Evolutionary conservation across 2,113 vertebrate species (phyloP).

Genomic region (Mobula birostris): DNA sequence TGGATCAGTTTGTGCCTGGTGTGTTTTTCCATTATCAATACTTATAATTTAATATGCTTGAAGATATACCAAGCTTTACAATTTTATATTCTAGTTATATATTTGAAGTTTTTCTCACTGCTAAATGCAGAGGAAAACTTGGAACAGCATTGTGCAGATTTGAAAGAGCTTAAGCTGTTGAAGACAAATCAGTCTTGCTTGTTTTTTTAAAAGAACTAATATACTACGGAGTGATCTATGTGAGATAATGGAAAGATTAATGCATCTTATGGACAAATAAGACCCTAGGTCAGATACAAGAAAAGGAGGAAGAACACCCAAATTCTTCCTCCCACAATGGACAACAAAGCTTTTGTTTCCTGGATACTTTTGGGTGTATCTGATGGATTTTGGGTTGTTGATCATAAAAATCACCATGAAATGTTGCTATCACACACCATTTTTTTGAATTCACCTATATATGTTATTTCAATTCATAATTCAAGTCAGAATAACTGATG

Average conservation of each 20-base stretch:
- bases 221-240: background rate
- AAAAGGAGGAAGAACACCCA: background rate
- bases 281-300: background rate
- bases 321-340: background rate
- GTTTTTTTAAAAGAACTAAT: background rate
- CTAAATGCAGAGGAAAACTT: background rate
- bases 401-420: too few relatives aligned
- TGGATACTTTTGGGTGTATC: too few relatives aligned
- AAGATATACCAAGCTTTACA: background rate
- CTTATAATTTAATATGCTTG: background rate
- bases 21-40: background rate
- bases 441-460: too few relatives aligned
- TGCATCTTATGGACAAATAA: background rate
- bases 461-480: too few relatives aligned
- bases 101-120: background rate
- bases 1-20: background rate
- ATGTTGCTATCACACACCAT: too few relatives aligned
- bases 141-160: background rate
- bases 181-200: background rate
- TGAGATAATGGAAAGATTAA: background rate
- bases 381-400: too few relatives aligned
- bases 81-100: background rate
- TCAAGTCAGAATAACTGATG: too few relatives aligned
- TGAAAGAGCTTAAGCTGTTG: too few relatives aligned
- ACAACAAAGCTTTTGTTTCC: too few relatives aligned